Conservation (phyloP, 2,113 vertebrate species). For the Dunckerocampus dactyliophorus region DNA sequence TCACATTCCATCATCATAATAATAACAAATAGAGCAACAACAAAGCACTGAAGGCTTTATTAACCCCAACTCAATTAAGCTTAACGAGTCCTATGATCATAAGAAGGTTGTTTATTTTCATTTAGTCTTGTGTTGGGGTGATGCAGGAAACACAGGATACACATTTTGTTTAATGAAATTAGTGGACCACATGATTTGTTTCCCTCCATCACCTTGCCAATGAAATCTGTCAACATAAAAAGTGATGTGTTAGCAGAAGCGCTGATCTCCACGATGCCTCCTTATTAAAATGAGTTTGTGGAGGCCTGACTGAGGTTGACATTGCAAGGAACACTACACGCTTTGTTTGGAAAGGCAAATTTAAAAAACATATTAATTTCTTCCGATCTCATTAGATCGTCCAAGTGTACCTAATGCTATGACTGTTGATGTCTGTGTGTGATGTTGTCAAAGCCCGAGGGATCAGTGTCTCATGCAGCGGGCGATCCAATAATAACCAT, state of each 20-base stretch:
- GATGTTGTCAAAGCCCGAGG: constrained; percentile 22
- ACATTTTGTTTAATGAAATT: constrained; percentile 68
- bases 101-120: constrained; percentile 54
- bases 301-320: neutral
- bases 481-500: constrained; percentile 44
- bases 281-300: constrained; percentile 6
- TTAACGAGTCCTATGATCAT: constrained; percentile 59
- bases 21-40: constrained; percentile 63
- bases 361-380: no score
- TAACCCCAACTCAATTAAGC: constrained; percentile 70
- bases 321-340: neutral
- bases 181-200: constrained; percentile 53
- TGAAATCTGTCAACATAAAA: constrained; percentile 44
- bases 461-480: constrained; percentile 18
- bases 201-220: constrained; percentile 34
- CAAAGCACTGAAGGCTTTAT: constrained; percentile 60
- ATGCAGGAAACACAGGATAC: constrained; percentile 46
- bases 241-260: constrained; percentile 35
- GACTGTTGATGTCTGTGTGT: constrained; percentile 12
- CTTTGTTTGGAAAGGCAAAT: no score
- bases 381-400: neutral
- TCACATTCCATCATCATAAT: constrained; percentile 62
- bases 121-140: constrained; percentile 35
- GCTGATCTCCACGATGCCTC: constrained; percentile 14
- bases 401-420: neutral